phyloP scores from a whole-genome alignment of 2,888 invertebrate species.

The Acrobasis consociella region DNA sequence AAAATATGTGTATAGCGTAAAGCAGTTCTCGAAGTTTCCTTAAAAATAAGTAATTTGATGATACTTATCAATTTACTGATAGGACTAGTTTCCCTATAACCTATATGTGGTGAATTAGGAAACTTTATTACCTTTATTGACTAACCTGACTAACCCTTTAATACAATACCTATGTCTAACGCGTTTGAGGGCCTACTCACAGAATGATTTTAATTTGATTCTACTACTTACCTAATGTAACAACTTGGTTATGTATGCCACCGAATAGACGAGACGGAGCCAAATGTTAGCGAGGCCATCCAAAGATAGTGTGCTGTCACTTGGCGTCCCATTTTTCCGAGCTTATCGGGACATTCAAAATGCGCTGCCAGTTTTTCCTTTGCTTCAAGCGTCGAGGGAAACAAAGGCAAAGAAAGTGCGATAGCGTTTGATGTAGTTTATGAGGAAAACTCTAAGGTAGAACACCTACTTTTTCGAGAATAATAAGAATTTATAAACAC shows the following conservation, averaged over 20 bases:
- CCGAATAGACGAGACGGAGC: not conserved
- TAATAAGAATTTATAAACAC: not conserved
- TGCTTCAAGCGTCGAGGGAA: slow-evolving; percentile 17
- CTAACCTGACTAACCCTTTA: too few relatives aligned
- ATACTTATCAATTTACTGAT: too few relatives aligned
- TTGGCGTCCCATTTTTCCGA: slow-evolving; percentile 17
- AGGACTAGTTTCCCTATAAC: too few relatives aligned
- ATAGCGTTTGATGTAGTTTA: slow-evolving; percentile 8
- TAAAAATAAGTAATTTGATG: too few relatives aligned
- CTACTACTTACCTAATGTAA: too few relatives aligned
- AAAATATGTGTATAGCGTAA: too few relatives aligned
- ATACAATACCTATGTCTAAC: too few relatives aligned
- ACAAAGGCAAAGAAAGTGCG: slow-evolving; percentile 16
- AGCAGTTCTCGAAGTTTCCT: too few relatives aligned
- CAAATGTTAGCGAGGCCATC: slow-evolving; percentile 14
- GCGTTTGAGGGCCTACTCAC: too few relatives aligned
- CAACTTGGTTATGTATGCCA: not conserved
- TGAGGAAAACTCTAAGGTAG: not conserved
- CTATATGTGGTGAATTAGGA: too few relatives aligned
- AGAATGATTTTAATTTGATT: too few relatives aligned
- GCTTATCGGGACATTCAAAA: slow-evolving; percentile 22
- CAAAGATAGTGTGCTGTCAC: slow-evolving; percentile 11
- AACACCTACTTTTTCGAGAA: not conserved
- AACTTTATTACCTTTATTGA: too few relatives aligned
- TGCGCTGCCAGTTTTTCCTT: slow-evolving; percentile 18